Conservation (phyloP, 2,797 vertebrate genomes). For the Enteromius argenteus region DNA sequence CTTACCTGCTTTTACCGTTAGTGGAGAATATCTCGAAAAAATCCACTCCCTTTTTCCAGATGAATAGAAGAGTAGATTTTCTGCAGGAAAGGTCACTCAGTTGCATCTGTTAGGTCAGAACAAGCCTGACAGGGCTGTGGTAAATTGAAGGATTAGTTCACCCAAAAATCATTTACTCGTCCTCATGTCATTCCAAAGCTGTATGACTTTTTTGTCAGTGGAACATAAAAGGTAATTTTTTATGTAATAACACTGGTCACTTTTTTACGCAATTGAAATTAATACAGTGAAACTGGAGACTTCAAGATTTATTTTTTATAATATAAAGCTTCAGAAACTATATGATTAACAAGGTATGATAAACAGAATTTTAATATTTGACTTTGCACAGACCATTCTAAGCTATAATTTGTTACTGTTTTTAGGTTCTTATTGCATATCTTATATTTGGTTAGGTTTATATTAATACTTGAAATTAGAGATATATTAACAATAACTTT, state of each 20-base stretch:
- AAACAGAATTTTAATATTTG: background rate
- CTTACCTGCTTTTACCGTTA: slow-evolving; percentile 46
- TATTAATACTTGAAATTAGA: background rate
- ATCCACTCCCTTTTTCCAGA: slow-evolving; percentile 18
- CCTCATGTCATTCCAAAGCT: slow-evolving; percentile 21
- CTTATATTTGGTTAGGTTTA: background rate
- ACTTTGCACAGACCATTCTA: background rate
- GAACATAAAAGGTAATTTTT: background rate
- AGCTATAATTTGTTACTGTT: background rate
- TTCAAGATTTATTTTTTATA: background rate
- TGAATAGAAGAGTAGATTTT: slow-evolving; percentile 19
- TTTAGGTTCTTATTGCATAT: background rate
- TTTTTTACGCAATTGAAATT: background rate
- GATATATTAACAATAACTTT: background rate
- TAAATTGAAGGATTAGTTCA: slow-evolving; percentile 24
- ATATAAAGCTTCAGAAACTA: background rate
- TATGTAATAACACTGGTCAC: background rate
- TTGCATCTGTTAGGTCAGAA: slow-evolving; percentile 24
- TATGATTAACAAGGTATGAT: background rate
- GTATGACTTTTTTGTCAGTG: background rate
- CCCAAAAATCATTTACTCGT: background rate
- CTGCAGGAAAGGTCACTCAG: background rate
- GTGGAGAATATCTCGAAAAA: slow-evolving; percentile 28
- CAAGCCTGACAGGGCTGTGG: background rate
- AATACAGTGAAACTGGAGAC: background rate